A percentile compares a stretch with the other conserved stretches of the same genome.
These are phyloP conservation scores for Epizoanthus ramosus DNA, from an alignment of 92 coral and sea anemone species.

Conservation along the genomic window DNA sequence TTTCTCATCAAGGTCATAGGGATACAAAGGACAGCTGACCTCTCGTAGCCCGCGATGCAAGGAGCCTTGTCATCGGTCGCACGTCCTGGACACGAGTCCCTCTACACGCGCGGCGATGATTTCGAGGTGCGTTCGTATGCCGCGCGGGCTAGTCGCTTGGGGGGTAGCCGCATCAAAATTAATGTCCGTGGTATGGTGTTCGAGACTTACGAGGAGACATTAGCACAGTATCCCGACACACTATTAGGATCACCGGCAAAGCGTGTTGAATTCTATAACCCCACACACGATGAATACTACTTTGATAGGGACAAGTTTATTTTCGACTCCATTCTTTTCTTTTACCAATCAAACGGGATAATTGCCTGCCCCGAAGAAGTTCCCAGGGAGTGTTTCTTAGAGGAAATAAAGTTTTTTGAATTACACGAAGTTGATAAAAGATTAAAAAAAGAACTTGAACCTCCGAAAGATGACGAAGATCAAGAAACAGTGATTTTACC, in stretches of 20 bases:
- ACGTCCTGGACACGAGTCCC: conserved; percentile 24
- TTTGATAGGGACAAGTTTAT: conserved; percentile 88
- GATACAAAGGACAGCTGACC: neutral
- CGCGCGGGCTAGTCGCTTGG: conserved; percentile 21
- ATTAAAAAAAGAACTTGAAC: conserved; percentile 74
- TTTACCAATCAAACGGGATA: conserved; percentile 94
- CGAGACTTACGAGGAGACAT: conserved; percentile 90
- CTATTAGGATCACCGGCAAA: conserved; percentile 80
- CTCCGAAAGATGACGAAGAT: conserved; percentile 29
- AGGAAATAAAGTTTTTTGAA: conserved; percentile 85
- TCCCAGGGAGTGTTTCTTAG: conserved; percentile 85
- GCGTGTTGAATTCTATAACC: conserved; percentile 72
- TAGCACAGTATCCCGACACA: conserved; percentile 93
- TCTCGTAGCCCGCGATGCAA: conserved; percentile 8
- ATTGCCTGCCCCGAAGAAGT: conserved; percentile 90
- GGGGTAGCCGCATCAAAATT: conserved; percentile 69
- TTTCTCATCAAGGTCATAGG: neutral
- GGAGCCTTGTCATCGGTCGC: conserved; percentile 27
- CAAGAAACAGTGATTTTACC: conserved; percentile 40
- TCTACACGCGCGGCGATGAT: conserved; percentile 16
- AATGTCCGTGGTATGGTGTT: conserved; percentile 90
- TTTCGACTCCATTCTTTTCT: conserved; percentile 88
- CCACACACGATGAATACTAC: conserved; percentile 77
- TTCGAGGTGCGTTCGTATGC: conserved; percentile 20
- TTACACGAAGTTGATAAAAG: conserved; percentile 82